Evolutionary conservation across 2,797 vertebrate genomes (phyloP).

Genomic region (Gymnoscopelus microlampas): DNA sequence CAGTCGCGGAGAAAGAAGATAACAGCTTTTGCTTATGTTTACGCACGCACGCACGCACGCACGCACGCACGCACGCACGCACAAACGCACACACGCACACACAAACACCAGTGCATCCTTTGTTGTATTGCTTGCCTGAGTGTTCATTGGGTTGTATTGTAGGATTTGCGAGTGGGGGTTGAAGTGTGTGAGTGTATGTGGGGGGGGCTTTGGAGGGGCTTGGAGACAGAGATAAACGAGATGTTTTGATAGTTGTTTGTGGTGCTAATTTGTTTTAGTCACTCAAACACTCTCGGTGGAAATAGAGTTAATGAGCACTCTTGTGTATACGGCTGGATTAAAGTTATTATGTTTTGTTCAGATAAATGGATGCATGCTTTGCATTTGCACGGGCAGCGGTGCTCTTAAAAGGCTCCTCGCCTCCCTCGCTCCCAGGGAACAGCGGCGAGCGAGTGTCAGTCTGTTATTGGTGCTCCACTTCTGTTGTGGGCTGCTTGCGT

Average conservation of each 20-base stretch:
- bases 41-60: too few relatives aligned
- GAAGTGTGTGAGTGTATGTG: too few relatives aligned
- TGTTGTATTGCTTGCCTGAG: constrained; percentile 45
- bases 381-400: constrained; percentile 7
- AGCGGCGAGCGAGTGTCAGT: neutral
- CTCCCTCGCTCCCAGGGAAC: constrained; percentile 22
- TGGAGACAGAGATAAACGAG: constrained; percentile 61
- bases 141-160: constrained; percentile 62
- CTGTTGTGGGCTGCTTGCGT: too few relatives aligned
- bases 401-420: constrained; percentile 39
- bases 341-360: constrained; percentile 47
- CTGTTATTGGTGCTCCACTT: neutral
- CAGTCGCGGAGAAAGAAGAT: constrained; percentile 9
- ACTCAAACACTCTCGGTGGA: constrained; percentile 58
- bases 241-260: constrained; percentile 62
- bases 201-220: constrained; percentile 16
- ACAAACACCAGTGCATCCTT: constrained; percentile 23
- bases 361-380: constrained; percentile 44
- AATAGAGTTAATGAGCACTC: constrained; percentile 63
- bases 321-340: constrained; percentile 50
- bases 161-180: constrained; percentile 16
- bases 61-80: too few relatives aligned
- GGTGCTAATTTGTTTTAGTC: constrained; percentile 64
- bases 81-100: too few relatives aligned
- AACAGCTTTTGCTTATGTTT: constrained; percentile 37